Base-by-base conservation (phyloP, 2,888 invertebrate species). In the Sinopyrophorus schimmeli region DNA sequence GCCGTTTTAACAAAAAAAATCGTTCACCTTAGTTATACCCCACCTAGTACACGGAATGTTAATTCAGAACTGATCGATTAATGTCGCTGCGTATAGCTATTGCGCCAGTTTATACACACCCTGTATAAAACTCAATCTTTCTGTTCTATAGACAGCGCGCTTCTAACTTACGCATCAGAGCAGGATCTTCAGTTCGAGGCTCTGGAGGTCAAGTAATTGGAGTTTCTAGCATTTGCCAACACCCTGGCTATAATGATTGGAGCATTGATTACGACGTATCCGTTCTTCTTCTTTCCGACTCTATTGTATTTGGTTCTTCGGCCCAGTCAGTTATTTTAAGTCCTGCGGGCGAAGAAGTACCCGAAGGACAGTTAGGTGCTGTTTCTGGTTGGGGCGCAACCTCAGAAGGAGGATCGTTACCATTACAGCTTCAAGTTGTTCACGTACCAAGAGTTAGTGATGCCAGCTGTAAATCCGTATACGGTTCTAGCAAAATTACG, bases 301-400 rank as follows among this genome's bases (percentile, higher is more conserved):
- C 11, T 2, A 3, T 39, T 6, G 9, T 10, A 4, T 7, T 28
- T 20, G 14, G 23, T 12, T 1, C 10, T 1, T 2, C 6, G 9
- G 16, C 24, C 16, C 1, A 41, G 21, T 15, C 12, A 1, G 31
- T 41, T 23, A 4, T 5, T 14, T 17, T 31, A 1, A 14, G 15
- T 10, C 15, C 31, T 5, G 23, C 5, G 5, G 10, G 9, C 7
- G 5, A 10, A 15, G 23, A 17, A 15, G 9, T 31, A 1, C 3
- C 3, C 3, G 15, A 5, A 5, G 41, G 41, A 15, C 1, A 16
- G 2, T 2, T n/a, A 2, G 28, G 14, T 11, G 18, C 20, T n/a
- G 18, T 17, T 3, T 17, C 18, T 3, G 40, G 40, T 6, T 40
- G 40, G 40, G 41, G 41, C 1, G 11, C 28, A 6, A 1, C n/a